Percentiles rank a stretch among this genome's conserved stretches.
These are phyloP conservation scores for Pogona vitticeps DNA, from an alignment of 2,113 vertebrate genomes.

Conservation along the genomic window DNA sequence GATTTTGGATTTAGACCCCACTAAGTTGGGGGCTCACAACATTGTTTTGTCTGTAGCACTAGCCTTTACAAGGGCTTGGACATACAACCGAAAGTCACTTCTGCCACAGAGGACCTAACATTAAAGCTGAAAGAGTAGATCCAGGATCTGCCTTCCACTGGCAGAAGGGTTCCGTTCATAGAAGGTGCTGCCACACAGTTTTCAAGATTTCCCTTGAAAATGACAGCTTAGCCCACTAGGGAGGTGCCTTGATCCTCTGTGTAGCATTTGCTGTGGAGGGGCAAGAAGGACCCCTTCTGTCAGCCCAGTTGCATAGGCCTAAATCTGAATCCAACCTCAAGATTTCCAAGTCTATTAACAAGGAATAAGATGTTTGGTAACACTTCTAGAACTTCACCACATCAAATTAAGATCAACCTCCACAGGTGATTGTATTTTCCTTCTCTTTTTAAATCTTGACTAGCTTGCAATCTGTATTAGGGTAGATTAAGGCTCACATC, in stretches of 20 bases:
- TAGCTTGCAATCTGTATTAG: not conserved
- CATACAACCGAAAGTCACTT: not conserved
- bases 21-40: not conserved
- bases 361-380: accelerated
- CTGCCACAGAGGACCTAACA: not conserved
- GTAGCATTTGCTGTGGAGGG: no score
- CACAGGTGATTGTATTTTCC: not conserved
- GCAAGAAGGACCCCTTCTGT: not conserved
- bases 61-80: not conserved
- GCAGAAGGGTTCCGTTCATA: no score
- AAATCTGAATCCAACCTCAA: not conserved
- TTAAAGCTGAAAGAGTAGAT: conserved; percentile 31
- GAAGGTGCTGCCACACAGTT: no score
- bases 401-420: not conserved
- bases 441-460: not conserved
- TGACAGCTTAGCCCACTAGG: not conserved
- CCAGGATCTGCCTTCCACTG: not conserved
- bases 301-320: not conserved
- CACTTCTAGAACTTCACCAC: not conserved
- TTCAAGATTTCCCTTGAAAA: not conserved
- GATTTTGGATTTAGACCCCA: not conserved
- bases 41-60: not conserved
- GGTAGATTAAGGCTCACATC: not conserved
- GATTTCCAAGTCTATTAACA: not conserved
- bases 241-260: not conserved